Evolutionary conservation across 2,113 vertebrate genomes (phyloP).

Genomic region (Machaerirhynchus nigripectus): DNA sequence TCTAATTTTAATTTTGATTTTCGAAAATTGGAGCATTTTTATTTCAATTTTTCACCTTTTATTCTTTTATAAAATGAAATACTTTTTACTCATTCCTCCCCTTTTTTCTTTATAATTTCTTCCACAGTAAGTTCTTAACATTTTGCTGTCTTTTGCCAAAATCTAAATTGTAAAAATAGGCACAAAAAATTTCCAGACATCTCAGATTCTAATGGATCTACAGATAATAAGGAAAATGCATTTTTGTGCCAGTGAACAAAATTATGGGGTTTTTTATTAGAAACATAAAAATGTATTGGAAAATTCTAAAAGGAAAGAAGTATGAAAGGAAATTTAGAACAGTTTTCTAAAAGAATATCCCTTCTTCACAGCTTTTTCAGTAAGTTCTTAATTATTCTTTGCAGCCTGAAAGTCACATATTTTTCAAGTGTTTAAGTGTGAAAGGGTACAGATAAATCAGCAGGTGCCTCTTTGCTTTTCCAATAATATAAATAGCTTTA

Average conservation of each 20-base stretch:
- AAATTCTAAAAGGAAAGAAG: neutral
- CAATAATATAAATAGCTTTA: constrained; percentile 32
- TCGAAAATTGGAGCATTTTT: neutral
- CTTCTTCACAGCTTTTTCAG: neutral
- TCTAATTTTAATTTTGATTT: neutral
- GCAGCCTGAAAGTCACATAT: neutral
- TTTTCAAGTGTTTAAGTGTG: neutral
- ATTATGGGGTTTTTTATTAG: neutral
- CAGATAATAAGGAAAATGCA: neutral
- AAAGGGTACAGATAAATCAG: constrained; percentile 7
- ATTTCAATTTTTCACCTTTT: neutral
- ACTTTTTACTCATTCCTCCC: rapidly evolving
- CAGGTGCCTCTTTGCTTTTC: neutral
- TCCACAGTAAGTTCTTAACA: neutral
- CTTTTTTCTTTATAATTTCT: neutral
- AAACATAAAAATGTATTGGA: neutral
- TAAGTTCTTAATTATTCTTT: neutral
- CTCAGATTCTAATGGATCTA: neutral
- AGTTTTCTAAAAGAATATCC: neutral
- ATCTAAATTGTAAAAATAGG: neutral
- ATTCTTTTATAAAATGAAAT: neutral
- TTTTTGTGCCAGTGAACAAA: neutral
- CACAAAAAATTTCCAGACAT: neutral
- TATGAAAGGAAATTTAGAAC: neutral
- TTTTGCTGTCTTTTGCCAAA: neutral